Percentiles rank a stretch among this genome's conserved stretches.
These are phyloP conservation scores for Ellobius talpinus DNA, from an alignment of 2,113 vertebrate genomes.

Conservation along the genomic window DNA sequence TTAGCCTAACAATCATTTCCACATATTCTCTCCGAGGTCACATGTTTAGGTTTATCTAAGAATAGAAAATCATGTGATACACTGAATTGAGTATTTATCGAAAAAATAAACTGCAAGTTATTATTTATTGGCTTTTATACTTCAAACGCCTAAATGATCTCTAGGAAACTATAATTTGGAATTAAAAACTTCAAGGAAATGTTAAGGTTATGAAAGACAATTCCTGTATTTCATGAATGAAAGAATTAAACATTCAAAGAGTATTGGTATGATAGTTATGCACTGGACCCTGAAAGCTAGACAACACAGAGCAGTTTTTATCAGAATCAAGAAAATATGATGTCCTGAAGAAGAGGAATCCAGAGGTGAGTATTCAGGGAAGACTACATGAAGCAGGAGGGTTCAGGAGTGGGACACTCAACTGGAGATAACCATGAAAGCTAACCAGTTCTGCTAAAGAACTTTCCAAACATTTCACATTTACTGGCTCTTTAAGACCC, in stretches of 20 bases:
- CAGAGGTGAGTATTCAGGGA: not conserved
- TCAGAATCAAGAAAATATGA: not conserved
- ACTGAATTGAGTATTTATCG: not conserved
- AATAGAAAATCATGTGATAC: not conserved
- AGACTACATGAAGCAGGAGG: not conserved
- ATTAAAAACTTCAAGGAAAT: not conserved
- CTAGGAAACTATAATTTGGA: not conserved
- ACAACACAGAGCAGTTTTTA: not conserved
- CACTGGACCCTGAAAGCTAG: not conserved
- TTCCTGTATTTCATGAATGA: not conserved
- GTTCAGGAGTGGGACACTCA: not conserved
- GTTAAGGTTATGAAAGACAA: not conserved
- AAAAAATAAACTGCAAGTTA: not conserved
- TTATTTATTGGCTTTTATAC: not conserved
- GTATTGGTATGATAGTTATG: not conserved
- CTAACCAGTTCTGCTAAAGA: not conserved
- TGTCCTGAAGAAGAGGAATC: not conserved
- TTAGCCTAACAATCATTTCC: not conserved
- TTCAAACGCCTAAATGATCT: slow-evolving; percentile 5
- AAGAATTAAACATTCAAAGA: not conserved
- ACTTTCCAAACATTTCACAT: not conserved
- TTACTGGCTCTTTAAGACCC: not conserved
- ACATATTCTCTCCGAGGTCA: not conserved
- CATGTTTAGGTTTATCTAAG: not conserved
- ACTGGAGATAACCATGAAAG: not conserved